Percentiles rank a stretch among this genome's conserved stretches.
phyloP scores from a whole-genome alignment of 2,888 invertebrate genomes.

The Lamellibrachia columna region DNA sequence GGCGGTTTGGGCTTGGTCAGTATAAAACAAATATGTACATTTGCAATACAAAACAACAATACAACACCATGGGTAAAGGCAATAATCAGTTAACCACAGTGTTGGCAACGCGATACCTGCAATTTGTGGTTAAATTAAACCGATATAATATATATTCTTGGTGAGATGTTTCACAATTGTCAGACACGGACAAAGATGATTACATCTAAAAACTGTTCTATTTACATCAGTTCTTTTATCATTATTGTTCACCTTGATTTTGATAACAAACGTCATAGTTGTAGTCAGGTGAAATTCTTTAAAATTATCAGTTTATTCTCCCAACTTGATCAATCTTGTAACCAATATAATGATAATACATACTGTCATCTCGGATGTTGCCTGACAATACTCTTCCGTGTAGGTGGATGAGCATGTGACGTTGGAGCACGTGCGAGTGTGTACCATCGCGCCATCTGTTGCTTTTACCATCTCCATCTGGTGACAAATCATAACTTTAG shows the following conservation, averaged over 20 bases:
- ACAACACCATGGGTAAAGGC: not conserved
- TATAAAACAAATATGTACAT: not conserved
- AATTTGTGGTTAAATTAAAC: no score
- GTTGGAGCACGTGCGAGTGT: conserved; percentile 16
- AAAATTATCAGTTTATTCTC: not conserved
- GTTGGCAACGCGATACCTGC: no score
- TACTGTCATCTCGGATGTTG: not conserved
- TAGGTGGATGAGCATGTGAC: not conserved
- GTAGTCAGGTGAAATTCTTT: no score
- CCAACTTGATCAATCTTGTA: not conserved
- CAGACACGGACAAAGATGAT: no score
- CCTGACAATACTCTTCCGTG: not conserved
- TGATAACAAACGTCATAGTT: no score
- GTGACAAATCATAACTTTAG: not conserved
- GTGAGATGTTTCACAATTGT: no score
- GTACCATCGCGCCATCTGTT: not conserved
- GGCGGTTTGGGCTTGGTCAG: not conserved
- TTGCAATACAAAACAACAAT: not conserved
- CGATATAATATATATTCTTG: no score
- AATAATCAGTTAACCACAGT: not conserved
- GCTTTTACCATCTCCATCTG: conserved; percentile 8
- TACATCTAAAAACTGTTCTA: no score
- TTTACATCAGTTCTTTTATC: no score
- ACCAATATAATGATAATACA: not conserved
- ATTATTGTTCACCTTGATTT: no score